Evolutionary conservation across 2,888 invertebrate genomes (phyloP).

Genomic region (Brenthis daphne): DNA sequence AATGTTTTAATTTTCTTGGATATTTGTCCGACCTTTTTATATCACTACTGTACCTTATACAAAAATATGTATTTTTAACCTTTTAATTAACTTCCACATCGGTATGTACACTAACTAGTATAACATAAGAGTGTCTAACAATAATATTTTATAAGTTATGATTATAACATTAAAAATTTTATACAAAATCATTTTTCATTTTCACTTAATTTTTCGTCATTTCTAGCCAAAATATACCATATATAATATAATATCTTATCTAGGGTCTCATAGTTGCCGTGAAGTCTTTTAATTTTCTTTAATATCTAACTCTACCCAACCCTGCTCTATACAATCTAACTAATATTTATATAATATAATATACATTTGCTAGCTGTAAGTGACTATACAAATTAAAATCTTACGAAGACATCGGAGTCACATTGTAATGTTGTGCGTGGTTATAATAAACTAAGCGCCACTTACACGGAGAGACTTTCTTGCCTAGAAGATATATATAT

Average conservation of each 20-base stretch:
- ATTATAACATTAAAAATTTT: slow-evolving; percentile 6
- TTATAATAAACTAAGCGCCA: too few species aligned
- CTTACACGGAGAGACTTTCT: too few species aligned
- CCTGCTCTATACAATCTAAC: slow-evolving; percentile 6
- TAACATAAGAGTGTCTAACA: neutral
- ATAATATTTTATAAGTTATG: neutral
- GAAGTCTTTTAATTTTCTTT: slow-evolving; percentile 35
- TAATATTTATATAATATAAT: neutral
- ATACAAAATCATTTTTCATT: neutral
- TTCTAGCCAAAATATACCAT: neutral
- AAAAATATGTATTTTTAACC: too few species aligned
- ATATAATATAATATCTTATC: slow-evolving; percentile 13
- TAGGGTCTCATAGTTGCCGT: slow-evolving; percentile 23
- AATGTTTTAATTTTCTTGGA: too few species aligned
- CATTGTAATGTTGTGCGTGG: neutral
- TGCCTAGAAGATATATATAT: too few species aligned
- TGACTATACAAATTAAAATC: neutral
- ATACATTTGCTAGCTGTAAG: neutral
- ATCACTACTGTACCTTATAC: too few species aligned
- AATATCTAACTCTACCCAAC: slow-evolving; percentile 33
- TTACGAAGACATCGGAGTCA: neutral
- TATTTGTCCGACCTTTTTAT: too few species aligned
- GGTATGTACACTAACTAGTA: neutral
- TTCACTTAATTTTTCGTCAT: neutral
- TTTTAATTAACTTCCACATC: neutral